phyloP scores from a whole-genome alignment of 2,113 vertebrate species.

The Rousettus leschenaultii region DNA sequence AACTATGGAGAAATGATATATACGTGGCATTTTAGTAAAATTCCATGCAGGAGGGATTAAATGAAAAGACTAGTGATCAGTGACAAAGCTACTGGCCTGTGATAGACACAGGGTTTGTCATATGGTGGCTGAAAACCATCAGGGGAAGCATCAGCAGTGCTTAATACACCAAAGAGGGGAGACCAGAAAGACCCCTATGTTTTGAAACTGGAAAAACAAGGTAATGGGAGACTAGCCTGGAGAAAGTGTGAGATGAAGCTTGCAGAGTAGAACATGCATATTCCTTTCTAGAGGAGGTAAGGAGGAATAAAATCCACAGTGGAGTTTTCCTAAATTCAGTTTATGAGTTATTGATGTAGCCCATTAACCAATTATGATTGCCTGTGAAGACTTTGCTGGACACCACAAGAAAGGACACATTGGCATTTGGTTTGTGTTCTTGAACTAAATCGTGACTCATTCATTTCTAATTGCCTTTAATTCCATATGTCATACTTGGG shows the following conservation, averaged over 20 bases:
- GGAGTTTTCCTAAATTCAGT: background rate
- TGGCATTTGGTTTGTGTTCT: background rate
- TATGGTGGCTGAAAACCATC: background rate
- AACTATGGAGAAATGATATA: background rate
- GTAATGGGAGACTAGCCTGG: background rate
- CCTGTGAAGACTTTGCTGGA: background rate
- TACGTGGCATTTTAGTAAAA: background rate
- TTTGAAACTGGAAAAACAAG: background rate
- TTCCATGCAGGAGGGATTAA: background rate
- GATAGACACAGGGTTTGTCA: background rate
- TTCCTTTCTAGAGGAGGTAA: background rate
- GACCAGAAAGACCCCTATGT: background rate
- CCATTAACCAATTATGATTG: background rate
- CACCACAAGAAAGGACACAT: background rate
- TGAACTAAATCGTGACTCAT: background rate
- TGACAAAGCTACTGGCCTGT: background rate
- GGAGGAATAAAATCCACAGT: background rate
- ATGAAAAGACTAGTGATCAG: background rate
- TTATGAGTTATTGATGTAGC: background rate
- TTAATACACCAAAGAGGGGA: background rate
- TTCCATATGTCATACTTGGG: background rate
- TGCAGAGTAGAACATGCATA: background rate
- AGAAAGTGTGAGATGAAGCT: background rate
- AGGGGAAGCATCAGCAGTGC: background rate
- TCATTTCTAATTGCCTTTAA: background rate